Base-by-base conservation (phyloP, 2,797 vertebrate genomes). In the Trachops cirrhosus region DNA sequence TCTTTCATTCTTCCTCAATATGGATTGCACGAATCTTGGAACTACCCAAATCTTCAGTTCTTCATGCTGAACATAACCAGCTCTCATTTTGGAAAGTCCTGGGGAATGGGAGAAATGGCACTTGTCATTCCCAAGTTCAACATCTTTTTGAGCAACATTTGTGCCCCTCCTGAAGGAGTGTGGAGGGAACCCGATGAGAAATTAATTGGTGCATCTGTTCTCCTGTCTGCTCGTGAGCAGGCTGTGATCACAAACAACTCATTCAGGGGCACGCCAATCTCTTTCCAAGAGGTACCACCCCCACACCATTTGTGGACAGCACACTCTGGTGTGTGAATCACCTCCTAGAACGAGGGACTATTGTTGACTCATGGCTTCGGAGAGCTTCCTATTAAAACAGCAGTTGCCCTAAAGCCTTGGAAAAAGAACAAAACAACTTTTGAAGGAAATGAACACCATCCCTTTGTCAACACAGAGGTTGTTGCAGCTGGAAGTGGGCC, bases 151-250 rank as follows among this genome's bases (percentile, higher is more conserved):
- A 93, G 86, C 18, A 83, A 82, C 79, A 34, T 41, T n/a, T 83
- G 64, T n/a, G 37, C 34, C 71, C 62, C 62, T 92, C 54, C 86
- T 82, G 74, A 87, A 96, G 82, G 84, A 90, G 85, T n/a, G 22
- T 44, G 44, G 39, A 94, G 71, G 46, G 94, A 64, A 92, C 46
- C 11, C 29, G 84, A 77, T 26, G 39, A 93, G 86, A 94, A 94
- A 86, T 95, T 93, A 95, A 96, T 93, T 68, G 37, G 83, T 22
- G 26, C 95, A 97, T 97, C 95, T 97, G 97, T 95, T 96, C 90
- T 84, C 64, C 12, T 70, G 88, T 85, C 46, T 82, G 92, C 89
- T 91, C 0, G 14, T 87, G 86, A 96, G 88, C 79, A 87, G 44
- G 39, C 82, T 94, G 93, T 62, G 78, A 95, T 97, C 92, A 93